A percentile compares a stretch with the other conserved stretches of the same genome.
Conservation (phyloP, 2,113 vertebrate species). For the Anguilla rostrata region DNA sequence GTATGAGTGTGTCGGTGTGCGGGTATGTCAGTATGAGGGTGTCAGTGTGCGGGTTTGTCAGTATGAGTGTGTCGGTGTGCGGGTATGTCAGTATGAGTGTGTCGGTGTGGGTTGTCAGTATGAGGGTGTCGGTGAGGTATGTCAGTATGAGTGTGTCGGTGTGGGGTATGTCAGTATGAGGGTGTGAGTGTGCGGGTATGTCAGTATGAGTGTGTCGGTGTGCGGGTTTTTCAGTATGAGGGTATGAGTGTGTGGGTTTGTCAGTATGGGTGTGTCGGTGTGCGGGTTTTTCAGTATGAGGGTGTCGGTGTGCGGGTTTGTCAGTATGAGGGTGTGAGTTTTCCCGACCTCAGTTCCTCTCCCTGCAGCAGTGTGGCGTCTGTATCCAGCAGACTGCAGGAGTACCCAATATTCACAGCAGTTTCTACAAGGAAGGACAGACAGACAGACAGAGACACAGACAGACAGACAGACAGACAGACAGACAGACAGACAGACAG, state of each 20-base stretch:
- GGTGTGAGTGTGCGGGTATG: neutral
- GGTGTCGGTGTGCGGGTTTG: neutral
- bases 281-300: neutral
- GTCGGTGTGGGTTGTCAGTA: constrained; percentile 8
- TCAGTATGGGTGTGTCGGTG: neutral
- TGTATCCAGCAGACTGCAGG: constrained; percentile 80
- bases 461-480: too few species aligned
- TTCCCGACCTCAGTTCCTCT: constrained; percentile 73
- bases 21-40: neutral
- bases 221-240: neutral
- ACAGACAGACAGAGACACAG: neutral
- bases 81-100: neutral
- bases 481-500: neutral
- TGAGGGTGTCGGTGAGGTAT: constrained; percentile 8
- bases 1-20: too few species aligned
- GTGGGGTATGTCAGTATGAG: neutral
- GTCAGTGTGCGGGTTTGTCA: too few species aligned
- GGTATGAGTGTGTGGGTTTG: neutral
- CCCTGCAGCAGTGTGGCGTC: constrained; percentile 81
- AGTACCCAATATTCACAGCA: constrained; percentile 84
- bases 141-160: neutral
- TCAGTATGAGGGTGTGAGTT: neutral
- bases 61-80: constrained; percentile 22
- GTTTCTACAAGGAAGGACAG: constrained; percentile 75
- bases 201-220: constrained; percentile 26